Conservation (phyloP, 2,797 vertebrate species). For the Ptychadena robeensis region DNA sequence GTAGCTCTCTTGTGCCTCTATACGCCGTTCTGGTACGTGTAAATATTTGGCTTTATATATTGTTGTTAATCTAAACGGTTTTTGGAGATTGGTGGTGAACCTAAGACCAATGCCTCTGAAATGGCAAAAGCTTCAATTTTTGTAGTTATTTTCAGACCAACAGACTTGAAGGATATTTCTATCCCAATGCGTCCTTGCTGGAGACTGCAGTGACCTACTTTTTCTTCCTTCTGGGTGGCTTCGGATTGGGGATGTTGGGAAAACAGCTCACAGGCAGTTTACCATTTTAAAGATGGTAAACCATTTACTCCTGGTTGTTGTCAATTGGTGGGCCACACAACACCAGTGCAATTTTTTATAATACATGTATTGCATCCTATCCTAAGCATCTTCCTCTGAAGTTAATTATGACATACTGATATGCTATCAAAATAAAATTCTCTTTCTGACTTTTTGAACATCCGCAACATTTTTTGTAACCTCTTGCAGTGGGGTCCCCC, state of each 20-base stretch:
- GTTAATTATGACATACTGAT: background rate
- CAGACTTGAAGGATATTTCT: slow-evolving; percentile 82
- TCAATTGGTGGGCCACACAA: background rate
- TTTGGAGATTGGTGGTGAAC: too few species aligned
- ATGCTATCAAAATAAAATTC: background rate
- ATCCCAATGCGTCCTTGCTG: slow-evolving; percentile 85
- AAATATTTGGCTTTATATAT: too few species aligned
- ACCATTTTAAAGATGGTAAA: slow-evolving; percentile 85
- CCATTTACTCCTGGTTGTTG: background rate
- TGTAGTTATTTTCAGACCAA: slow-evolving; percentile 72
- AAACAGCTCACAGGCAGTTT: slow-evolving; percentile 83
- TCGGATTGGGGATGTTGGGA: slow-evolving; percentile 92
- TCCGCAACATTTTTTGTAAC: too few species aligned
- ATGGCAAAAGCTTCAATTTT: background rate
- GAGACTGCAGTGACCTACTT: slow-evolving; percentile 89
- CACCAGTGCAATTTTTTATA: too few species aligned
- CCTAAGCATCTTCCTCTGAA: too few species aligned
- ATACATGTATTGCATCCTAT: too few species aligned
- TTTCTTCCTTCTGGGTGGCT: slow-evolving; percentile 96
- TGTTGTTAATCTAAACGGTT: too few species aligned
- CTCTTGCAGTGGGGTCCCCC: too few species aligned
- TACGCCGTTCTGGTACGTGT: too few species aligned
- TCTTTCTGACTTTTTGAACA: background rate
- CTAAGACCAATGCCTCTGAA: too few species aligned
- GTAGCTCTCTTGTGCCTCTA: too few species aligned